Conservation (phyloP, 2,113 vertebrate genomes). For the Cochlearius cochlearius region DNA sequence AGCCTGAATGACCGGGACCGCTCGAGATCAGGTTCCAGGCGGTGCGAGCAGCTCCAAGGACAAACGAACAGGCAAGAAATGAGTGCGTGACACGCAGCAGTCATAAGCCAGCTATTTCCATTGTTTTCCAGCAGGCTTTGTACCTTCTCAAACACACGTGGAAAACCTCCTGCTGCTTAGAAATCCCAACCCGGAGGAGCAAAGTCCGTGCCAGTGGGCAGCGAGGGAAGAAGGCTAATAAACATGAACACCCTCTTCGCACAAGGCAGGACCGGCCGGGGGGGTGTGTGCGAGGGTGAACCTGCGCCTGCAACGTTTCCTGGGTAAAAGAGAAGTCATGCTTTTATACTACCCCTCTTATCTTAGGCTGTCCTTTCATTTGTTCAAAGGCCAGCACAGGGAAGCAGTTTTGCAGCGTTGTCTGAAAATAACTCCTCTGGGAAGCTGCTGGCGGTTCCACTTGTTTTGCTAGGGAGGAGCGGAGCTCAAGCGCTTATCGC, state of each 20-base stretch:
- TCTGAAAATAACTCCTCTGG: neutral
- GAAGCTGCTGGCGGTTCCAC: neutral
- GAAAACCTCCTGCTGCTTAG: conserved; percentile 35
- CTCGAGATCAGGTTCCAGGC: neutral
- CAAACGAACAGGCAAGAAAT: neutral
- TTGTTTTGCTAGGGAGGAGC: neutral
- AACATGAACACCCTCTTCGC: neutral
- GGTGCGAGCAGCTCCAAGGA: neutral
- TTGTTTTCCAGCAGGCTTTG: conserved; percentile 60
- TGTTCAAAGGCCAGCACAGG: neutral
- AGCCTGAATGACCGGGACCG: neutral
- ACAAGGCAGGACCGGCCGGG: neutral
- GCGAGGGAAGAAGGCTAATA: neutral
- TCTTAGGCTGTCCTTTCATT: neutral
- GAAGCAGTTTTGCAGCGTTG: neutral
- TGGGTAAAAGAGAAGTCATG: neutral
- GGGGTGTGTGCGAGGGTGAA: neutral
- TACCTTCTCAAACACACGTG: conserved; percentile 48
- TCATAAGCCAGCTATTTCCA: conserved; percentile 50
- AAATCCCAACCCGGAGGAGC: conserved; percentile 11
- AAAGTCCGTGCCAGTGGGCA: conserved; percentile 29
- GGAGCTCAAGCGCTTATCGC: neutral
- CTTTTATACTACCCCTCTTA: neutral
- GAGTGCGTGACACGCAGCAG: conserved; percentile 45
- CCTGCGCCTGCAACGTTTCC: neutral